Percentiles rank a stretch among this genome's conserved stretches.
phyloP scores from a whole-genome alignment of 2,888 invertebrate genomes.

The Trilocha varians region DNA sequence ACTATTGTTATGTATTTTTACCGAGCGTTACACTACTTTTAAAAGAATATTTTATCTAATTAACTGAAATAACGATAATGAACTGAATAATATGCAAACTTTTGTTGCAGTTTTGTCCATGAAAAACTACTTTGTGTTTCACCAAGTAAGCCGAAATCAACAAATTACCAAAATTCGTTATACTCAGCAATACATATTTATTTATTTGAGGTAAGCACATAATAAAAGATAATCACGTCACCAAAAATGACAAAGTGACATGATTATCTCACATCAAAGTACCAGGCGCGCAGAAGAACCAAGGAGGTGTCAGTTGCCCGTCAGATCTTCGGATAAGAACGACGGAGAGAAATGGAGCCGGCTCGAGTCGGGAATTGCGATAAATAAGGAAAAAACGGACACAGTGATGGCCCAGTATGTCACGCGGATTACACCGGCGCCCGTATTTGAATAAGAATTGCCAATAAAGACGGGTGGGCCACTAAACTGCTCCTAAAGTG shows the following conservation, averaged over 20 bases:
- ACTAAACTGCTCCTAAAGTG: constrained; percentile 42
- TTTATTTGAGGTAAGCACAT: constrained; percentile 2
- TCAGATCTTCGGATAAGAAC: constrained; percentile 63
- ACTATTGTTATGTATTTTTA: no score
- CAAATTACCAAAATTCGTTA: no score
- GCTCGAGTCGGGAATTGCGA: constrained; percentile 40
- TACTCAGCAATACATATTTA: no score
- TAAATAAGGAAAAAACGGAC: constrained; percentile 64
- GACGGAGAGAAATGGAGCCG: constrained; percentile 66
- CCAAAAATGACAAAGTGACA: constrained; percentile 17
- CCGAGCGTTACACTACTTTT: no score
- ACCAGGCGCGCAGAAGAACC: constrained; percentile 41
- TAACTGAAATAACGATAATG: no score
- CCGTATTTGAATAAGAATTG: constrained; percentile 69
- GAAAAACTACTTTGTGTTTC: no score
- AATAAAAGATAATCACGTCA: constrained; percentile 8
- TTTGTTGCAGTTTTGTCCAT: no score
- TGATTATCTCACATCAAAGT: constrained; percentile 27
- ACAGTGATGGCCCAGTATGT: constrained; percentile 59
- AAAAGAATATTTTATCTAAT: no score
- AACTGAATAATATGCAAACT: no score
- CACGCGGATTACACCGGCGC: constrained; percentile 51
- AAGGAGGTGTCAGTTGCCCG: constrained; percentile 56
- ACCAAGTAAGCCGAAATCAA: no score
- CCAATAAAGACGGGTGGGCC: constrained; percentile 48